These are phyloP conservation scores for Coryphaenoides rupestris DNA, from an alignment of 2,113 vertebrate species.

Conservation along the genomic window DNA sequence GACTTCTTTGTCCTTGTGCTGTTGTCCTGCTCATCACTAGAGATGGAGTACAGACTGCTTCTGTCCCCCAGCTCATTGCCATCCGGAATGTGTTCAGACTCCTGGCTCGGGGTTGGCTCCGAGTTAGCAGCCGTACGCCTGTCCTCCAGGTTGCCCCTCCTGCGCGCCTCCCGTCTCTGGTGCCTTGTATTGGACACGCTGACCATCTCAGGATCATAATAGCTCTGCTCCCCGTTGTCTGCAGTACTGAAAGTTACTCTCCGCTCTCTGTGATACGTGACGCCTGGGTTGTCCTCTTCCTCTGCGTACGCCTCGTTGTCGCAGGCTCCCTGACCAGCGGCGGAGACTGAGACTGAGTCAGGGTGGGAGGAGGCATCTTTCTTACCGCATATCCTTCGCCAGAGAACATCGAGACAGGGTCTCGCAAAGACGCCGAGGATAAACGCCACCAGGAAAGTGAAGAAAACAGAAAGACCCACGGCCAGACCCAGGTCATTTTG, in stretches of 20 bases:
- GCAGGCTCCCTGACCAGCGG: conserved; percentile 50
- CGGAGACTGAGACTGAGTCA: conserved; percentile 16
- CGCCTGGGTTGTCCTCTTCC: conserved; percentile 26
- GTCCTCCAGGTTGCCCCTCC: too few relatives aligned
- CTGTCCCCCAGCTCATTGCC: conserved; percentile 25
- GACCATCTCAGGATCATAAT: too few relatives aligned
- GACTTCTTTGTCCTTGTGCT: conserved; percentile 12
- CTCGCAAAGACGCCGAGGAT: conserved; percentile 79
- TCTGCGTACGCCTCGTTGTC: conserved; percentile 75
- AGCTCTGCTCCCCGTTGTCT: conserved; percentile 12
- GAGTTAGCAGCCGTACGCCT: background rate
- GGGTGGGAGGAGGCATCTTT: conserved; percentile 27
- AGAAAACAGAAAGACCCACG: conserved; percentile 80
- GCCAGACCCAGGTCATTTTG: conserved; percentile 68
- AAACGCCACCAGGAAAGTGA: conserved; percentile 85
- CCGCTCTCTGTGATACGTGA: conserved; percentile 36
- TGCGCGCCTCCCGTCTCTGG: too few relatives aligned
- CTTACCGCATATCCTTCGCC: conserved; percentile 46
- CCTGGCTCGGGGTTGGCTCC: conserved; percentile 5
- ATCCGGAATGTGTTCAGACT: conserved; percentile 58
- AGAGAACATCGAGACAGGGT: conserved; percentile 75
- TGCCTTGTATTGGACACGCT: conserved; percentile 37
- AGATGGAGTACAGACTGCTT: conserved; percentile 45
- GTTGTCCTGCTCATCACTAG: conserved; percentile 17
- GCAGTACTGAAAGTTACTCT: conserved; percentile 53